Percentiles rank a stretch among this genome's conserved stretches.
Conservation (phyloP, 2,888 invertebrate species). For the Harmothoe impar region DNA sequence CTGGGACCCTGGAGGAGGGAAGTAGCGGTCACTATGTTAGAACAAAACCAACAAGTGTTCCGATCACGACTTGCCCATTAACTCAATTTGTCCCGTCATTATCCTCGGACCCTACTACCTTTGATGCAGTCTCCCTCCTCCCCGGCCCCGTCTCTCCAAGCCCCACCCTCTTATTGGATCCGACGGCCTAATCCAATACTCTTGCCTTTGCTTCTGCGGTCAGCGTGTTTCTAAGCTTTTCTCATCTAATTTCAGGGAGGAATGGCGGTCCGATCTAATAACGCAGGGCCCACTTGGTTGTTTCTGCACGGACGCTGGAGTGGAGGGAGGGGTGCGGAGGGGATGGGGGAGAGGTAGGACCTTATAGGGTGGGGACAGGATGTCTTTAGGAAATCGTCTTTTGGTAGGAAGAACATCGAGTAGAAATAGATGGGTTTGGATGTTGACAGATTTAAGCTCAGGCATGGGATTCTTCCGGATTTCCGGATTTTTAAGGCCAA, state of each 20-base stretch:
- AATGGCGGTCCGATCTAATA: neutral
- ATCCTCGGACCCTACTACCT: neutral
- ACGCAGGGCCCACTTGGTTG: neutral
- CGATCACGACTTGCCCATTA: constrained; percentile 19
- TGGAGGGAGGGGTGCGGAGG: neutral
- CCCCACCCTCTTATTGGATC: constrained; percentile 23
- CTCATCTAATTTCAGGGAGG: constrained; percentile 42
- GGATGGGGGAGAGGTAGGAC: neutral
- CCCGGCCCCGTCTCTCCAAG: neutral
- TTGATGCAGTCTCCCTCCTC: neutral
- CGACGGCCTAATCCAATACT: constrained; percentile 20
- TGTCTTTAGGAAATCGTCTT: neutral
- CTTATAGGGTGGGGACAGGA: neutral
- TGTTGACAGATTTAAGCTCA: too few species aligned
- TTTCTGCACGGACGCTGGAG: neutral
- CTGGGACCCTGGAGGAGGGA: neutral
- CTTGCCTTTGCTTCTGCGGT: constrained; percentile 25
- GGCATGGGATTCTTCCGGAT: too few species aligned
- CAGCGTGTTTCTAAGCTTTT: constrained; percentile 31
- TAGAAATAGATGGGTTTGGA: too few species aligned
- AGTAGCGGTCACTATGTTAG: constrained; percentile 1
- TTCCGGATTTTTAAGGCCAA: too few species aligned
- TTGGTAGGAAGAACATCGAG: too few species aligned
- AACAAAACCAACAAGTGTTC: constrained; percentile 45
- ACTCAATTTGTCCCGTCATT: constrained; percentile 31